phyloP scores from a whole-genome alignment of 2,888 invertebrate species.

The Melanostoma mellinum region DNA sequence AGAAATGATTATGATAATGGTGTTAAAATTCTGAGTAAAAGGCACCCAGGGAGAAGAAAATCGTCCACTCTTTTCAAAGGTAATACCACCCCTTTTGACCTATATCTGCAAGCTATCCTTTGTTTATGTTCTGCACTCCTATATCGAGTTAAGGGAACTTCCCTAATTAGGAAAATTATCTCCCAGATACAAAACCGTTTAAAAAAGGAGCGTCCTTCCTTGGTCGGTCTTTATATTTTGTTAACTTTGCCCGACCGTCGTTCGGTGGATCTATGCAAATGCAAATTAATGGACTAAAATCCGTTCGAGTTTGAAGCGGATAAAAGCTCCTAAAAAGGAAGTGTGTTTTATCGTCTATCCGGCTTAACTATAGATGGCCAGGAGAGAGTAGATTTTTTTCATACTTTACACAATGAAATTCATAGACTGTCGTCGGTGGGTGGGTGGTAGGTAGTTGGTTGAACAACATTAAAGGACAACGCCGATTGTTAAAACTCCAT shows the following conservation, averaged over 20 bases:
- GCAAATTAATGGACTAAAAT: conserved; percentile 61
- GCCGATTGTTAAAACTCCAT: conserved; percentile 57
- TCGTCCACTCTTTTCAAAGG: background rate
- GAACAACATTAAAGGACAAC: conserved; percentile 25
- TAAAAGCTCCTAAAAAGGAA: conserved; percentile 28
- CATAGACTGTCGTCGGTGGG: conserved; percentile 13
- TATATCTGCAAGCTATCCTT: conserved; percentile 57
- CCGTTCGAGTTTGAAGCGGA: conserved; percentile 37
- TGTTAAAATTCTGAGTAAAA: conserved; percentile 35
- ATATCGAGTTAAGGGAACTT: conserved; percentile 40
- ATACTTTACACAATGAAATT: conserved; percentile 42
- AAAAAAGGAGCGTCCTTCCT: conserved; percentile 53
- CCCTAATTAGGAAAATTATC: conserved; percentile 71
- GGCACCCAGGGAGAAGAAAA: conserved; percentile 14
- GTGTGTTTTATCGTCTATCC: background rate
- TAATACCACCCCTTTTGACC: conserved; percentile 62
- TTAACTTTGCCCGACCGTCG: conserved; percentile 8
- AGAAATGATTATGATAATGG: conserved; percentile 55
- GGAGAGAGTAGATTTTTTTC: conserved; percentile 9
- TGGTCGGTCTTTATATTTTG: conserved; percentile 26
- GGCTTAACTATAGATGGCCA: background rate
- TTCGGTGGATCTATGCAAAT: conserved; percentile 53
- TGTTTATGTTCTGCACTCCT: conserved; percentile 32
- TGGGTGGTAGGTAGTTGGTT: background rate
- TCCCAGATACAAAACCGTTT: conserved; percentile 16